Base-by-base conservation (phyloP, 2,113 vertebrate genomes). In the Girardinichthys multiradiatus region DNA sequence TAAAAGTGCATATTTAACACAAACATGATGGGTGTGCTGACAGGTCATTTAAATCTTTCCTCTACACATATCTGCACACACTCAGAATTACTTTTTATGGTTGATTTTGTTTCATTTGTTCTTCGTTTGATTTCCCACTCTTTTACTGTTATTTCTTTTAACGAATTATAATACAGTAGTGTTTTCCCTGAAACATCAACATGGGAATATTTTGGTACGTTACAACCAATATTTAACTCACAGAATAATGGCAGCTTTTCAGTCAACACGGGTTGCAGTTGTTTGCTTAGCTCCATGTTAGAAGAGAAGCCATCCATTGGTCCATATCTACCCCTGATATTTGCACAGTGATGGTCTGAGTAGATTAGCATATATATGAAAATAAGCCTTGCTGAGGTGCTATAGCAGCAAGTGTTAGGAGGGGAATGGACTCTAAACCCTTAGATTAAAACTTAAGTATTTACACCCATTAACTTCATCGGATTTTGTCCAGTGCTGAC, bases 351-450 rank as follows among this genome's bases (percentile, higher is more conserved):
- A 82, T 80, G 62, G 27, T 28, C 70, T 24, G 8, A 29, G 6
- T 26, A 61, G 82, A 89, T 85, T 42, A 72, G 37, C 42, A 31
- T 80, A 84, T 54, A 77, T 89, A 91, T 91, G 91, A 72, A 92
- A 93, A 93, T 90, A 27, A 31, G 33, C 37, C 30, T 57, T 24
- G 4, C 27, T 39, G 37, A 10, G 27, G 29, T 26, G 54, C 0
- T 37, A 31, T 80, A 57, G 80, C 77, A 19, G 28, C 70, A 73
- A 57, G 26, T 26, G 71, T 72, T 1, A 57, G 31, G n/a, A 58
- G 48, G 17, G 17, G n/a, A 63, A 30, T 28, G 48, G 67, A 75
- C 80, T 81, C 72, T 79, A 17, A 54, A 54, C 2, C 21, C 24
- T 5, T 54, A 8, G 19, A 2, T n/a, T 54, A 24, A 54, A 9